A percentile compares a stretch with the other conserved stretches of the same genome.
These are phyloP conservation scores for Protonemura montana DNA, from an alignment of 2,888 invertebrate species.

Conservation along the genomic window DNA sequence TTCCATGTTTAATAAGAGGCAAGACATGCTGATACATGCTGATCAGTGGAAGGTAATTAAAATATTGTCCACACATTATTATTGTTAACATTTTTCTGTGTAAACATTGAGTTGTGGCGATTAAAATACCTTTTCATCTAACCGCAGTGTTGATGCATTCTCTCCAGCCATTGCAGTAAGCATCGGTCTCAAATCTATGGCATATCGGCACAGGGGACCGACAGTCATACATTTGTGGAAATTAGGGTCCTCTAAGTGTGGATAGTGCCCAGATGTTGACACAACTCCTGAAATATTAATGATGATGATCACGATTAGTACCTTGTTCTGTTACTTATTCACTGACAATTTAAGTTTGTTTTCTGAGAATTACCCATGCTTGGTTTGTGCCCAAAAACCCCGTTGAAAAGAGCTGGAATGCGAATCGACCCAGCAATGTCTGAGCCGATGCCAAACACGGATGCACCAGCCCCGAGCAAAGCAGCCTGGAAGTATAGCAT, in stretches of 20 bases:
- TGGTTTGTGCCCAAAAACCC: slow-evolving; percentile 88
- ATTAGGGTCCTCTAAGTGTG: slow-evolving; percentile 61
- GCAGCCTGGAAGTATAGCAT: slow-evolving; percentile 72
- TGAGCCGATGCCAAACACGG: slow-evolving; percentile 80
- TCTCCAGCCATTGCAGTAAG: slow-evolving; percentile 73
- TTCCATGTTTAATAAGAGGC: too few relatives aligned
- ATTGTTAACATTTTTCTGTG: too few relatives aligned
- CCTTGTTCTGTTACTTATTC: too few relatives aligned
- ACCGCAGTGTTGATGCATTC: slow-evolving; percentile 57
- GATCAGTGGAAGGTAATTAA: too few relatives aligned
- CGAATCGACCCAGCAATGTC: slow-evolving; percentile 90
- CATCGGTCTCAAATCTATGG: slow-evolving; percentile 80
- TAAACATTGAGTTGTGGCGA: too few relatives aligned
- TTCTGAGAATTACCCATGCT: slow-evolving; percentile 66
- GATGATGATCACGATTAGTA: neutral
- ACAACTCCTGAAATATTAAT: slow-evolving; percentile 61
- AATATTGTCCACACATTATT: too few relatives aligned
- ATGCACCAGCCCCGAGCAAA: slow-evolving; percentile 76
- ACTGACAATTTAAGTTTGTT: too few relatives aligned
- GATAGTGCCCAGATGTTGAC: slow-evolving; percentile 69
- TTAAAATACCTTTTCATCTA: slow-evolving; percentile 63
- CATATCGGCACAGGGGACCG: slow-evolving; percentile 87
- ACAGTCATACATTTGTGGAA: slow-evolving; percentile 65
- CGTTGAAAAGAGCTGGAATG: slow-evolving; percentile 84
- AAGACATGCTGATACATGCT: too few relatives aligned